These are phyloP conservation scores for Calliphora vomitoria DNA, from an alignment of 2,888 invertebrate genomes.

Conservation along the genomic window DNA sequence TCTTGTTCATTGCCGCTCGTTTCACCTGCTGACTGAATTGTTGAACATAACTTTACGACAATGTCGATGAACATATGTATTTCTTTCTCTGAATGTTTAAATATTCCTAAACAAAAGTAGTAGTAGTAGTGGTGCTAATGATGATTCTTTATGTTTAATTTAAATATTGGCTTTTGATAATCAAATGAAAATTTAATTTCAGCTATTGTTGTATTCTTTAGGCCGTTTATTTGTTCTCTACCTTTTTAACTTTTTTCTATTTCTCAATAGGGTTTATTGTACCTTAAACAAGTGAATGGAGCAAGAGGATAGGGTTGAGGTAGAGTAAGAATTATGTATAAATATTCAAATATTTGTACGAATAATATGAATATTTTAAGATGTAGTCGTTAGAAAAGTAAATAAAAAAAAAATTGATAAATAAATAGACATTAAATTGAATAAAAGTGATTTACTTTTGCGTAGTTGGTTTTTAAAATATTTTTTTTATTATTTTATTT, in stretches of 20 bases:
- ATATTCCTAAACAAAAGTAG: background rate
- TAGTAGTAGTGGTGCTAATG: background rate
- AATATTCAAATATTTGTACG: background rate
- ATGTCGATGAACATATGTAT: background rate
- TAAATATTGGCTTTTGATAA: slow-evolving; percentile 14
- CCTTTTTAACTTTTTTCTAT: background rate
- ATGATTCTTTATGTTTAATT: slow-evolving; percentile 8
- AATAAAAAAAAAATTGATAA: background rate
- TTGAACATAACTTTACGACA: background rate
- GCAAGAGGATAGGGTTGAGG: background rate
- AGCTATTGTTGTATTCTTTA: background rate
- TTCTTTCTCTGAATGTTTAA: background rate
- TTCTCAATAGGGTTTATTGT: background rate
- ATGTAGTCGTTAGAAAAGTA: background rate
- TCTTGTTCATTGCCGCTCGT: background rate
- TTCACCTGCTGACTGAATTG: slow-evolving; percentile 22
- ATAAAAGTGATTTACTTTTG: background rate
- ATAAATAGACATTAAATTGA: background rate
- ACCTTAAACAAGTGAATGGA: background rate
- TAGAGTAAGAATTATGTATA: background rate
- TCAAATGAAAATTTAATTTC: background rate
- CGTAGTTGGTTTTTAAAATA: slow-evolving; percentile 1
- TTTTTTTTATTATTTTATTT: background rate
- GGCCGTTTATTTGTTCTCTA: background rate
- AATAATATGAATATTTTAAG: background rate